Evolutionary conservation across 1,140 invertebrate genomes (phyloP).

Genomic region (Drosophila grimshawi): DNA sequence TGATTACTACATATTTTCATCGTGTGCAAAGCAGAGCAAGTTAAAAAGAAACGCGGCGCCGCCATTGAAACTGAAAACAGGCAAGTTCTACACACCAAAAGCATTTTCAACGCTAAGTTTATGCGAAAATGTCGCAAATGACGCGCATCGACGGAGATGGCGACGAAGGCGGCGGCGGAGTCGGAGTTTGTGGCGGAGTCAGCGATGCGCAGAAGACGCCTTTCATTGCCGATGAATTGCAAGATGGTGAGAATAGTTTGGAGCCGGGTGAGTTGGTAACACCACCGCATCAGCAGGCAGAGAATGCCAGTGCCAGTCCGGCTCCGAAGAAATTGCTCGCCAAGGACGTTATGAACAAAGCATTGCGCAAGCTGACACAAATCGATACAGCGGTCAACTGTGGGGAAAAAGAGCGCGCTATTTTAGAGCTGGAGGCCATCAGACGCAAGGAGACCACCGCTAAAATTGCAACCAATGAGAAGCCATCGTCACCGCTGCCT

Average conservation of each 20-base stretch:
- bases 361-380: slow-evolving; percentile 60
- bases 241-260: slow-evolving; percentile 70
- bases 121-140: slow-evolving; percentile 33
- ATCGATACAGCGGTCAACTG: slow-evolving; percentile 42
- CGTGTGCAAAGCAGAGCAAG: slow-evolving; percentile 13
- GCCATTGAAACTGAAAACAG: slow-evolving; percentile 60
- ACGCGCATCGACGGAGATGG: slow-evolving; percentile 15
- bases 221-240: slow-evolving; percentile 48
- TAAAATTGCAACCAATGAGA: background rate
- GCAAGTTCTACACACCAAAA: slow-evolving; percentile 40
- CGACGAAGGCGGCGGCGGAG: background rate
- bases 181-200: background rate
- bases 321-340: slow-evolving; percentile 49
- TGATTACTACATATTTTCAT: slow-evolving; percentile 50
- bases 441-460: slow-evolving; percentile 32
- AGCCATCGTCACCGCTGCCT: background rate
- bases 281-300: slow-evolving; percentile 62
- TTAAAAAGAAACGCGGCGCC: slow-evolving; percentile 36
- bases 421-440: slow-evolving; percentile 38
- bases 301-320: slow-evolving; percentile 30
- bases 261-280: slow-evolving; percentile 80
- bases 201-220: background rate
- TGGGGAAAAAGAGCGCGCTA: slow-evolving; percentile 15
- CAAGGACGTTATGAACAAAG: slow-evolving; percentile 57
- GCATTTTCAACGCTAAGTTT: slow-evolving; percentile 24